Evolutionary conservation across 2,113 vertebrate genomes (phyloP).

Genomic region (Condylura cristata): DNA sequence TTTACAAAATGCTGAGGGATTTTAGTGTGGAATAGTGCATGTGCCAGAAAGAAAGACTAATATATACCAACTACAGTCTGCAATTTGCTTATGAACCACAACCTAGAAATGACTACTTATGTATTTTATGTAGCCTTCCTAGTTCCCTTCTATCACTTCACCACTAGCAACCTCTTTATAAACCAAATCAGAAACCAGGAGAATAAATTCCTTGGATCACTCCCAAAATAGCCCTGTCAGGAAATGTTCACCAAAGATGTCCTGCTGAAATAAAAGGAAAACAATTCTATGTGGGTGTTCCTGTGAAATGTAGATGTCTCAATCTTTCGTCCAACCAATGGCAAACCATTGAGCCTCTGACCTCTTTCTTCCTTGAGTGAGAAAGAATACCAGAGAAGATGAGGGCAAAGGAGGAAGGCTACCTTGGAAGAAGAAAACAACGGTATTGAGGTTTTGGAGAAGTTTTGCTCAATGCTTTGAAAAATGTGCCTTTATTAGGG

Average conservation of each 20-base stretch:
- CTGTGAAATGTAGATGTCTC: neutral
- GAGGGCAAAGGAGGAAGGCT: neutral
- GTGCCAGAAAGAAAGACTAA: neutral
- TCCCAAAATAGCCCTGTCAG: neutral
- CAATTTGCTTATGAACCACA: neutral
- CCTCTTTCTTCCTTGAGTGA: neutral
- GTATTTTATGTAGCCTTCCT: neutral
- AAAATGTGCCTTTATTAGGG: neutral
- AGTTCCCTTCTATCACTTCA: neutral
- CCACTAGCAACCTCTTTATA: neutral
- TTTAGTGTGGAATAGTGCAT: neutral
- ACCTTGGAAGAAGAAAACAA: neutral
- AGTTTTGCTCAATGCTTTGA: neutral
- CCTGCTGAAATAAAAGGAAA: neutral
- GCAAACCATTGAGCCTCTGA: neutral
- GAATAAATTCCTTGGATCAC: neutral
- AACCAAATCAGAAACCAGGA: neutral
- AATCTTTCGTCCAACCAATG: neutral
- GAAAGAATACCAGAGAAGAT: neutral
- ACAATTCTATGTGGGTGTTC: neutral
- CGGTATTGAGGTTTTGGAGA: neutral
- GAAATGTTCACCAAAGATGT: constrained; percentile 32
- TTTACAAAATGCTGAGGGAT: neutral
- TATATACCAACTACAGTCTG: neutral
- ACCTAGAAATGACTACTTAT: neutral